Evolutionary conservation across 2,888 invertebrate genomes (phyloP).

Genomic region (Callosobruchus maculatus): DNA sequence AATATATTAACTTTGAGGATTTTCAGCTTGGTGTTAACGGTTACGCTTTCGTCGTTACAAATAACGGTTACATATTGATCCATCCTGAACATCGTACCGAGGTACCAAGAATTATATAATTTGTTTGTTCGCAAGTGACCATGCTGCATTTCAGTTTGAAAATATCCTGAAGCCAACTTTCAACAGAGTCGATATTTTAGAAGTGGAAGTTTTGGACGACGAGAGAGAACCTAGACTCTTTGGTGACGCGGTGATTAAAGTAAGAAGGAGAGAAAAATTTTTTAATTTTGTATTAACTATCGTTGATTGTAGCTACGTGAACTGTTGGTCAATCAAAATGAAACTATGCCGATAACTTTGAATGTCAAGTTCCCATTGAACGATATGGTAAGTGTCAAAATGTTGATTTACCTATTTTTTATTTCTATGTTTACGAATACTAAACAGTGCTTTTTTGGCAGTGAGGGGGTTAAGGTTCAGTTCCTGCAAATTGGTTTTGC

Average conservation of each 20-base stretch:
- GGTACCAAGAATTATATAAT: conserved; percentile 52
- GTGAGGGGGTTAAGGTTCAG: no score
- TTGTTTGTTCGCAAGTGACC: not conserved
- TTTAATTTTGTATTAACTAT: no score
- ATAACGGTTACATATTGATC: conserved; percentile 91
- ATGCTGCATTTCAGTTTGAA: conserved; percentile 30
- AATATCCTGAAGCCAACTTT: conserved; percentile 88
- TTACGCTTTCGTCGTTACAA: conserved; percentile 93
- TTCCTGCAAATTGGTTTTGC: no score
- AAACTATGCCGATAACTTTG: conserved; percentile 59
- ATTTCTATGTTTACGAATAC: no score
- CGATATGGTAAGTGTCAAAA: conserved; percentile 71
- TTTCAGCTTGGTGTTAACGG: conserved; percentile 88
- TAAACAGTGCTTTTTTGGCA: no score
- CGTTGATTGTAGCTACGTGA: conserved; percentile 42
- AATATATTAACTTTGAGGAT: not conserved
- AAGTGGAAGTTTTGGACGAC: conserved; percentile 76
- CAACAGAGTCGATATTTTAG: conserved; percentile 93
- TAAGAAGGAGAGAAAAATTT: no score
- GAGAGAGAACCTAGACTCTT: conserved; percentile 72
- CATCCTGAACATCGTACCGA: conserved; percentile 94
- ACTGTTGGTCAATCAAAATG: conserved; percentile 47
- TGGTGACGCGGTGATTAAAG: conserved; percentile 52
- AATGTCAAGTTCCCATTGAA: conserved; percentile 82
- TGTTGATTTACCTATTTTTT: no score